phyloP scores from a whole-genome alignment of 2,888 invertebrate genomes.

The Spisula solida region DNA sequence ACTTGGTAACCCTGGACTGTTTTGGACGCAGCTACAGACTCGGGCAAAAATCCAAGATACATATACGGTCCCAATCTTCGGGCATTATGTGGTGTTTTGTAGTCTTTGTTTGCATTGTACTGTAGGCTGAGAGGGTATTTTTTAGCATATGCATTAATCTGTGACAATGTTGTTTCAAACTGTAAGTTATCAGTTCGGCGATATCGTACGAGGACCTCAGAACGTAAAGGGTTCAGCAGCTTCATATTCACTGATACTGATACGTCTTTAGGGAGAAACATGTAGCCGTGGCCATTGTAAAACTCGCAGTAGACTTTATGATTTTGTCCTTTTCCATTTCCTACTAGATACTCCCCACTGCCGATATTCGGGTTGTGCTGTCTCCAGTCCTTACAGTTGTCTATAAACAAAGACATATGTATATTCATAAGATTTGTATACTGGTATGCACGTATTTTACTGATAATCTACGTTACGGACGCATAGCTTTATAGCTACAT shows the following conservation, averaged over 20 bases:
- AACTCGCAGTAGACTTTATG: slow-evolving; percentile 55
- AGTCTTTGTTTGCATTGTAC: slow-evolving; percentile 36
- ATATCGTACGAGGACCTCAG: slow-evolving; percentile 43
- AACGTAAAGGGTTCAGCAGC: slow-evolving; percentile 25
- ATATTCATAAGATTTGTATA: too few species aligned
- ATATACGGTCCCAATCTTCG: slow-evolving; percentile 40
- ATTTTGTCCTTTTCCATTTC: slow-evolving; percentile 32
- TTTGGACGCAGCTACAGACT: neutral
- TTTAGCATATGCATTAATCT: slow-evolving; percentile 18
- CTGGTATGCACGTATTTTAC: too few species aligned
- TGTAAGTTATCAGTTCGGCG: slow-evolving; percentile 35
- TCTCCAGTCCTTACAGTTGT: slow-evolving; percentile 4
- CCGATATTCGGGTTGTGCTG: neutral
- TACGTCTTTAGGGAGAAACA: slow-evolving; percentile 44
- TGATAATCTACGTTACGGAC: too few species aligned
- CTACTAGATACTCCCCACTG: slow-evolving; percentile 4
- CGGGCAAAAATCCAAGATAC: slow-evolving; percentile 50
- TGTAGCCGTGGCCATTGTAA: slow-evolving; percentile 35
- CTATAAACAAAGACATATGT: neutral
- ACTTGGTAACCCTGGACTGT: slow-evolving; percentile 39
- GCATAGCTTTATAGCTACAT: too few species aligned
- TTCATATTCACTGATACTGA: slow-evolving; percentile 24
- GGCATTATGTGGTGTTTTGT: slow-evolving; percentile 29
- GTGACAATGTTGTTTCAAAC: slow-evolving; percentile 32
- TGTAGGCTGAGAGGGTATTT: slow-evolving; percentile 45